Percentiles rank a stretch among this genome's conserved stretches.
These are phyloP conservation scores for Nautilus pompilius DNA, from an alignment of 1,140 invertebrate genomes.

Conservation along the genomic window DNA sequence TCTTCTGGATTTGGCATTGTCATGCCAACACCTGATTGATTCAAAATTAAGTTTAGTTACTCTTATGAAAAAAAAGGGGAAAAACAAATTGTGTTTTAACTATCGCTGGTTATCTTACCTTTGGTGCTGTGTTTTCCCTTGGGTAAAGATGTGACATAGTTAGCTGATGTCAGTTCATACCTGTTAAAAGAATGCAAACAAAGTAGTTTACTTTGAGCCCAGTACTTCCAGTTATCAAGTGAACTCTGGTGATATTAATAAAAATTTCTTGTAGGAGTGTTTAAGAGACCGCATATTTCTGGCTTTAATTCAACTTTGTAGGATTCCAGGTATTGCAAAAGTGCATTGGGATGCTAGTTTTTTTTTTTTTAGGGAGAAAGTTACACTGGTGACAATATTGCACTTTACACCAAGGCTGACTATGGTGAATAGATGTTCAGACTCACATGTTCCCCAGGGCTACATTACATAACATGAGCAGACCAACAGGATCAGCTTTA, in stretches of 20 bases:
- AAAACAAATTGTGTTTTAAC: not conserved
- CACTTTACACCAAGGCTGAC: too few relatives aligned
- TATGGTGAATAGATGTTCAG: constrained; percentile 47
- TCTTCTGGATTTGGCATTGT: constrained; percentile 42
- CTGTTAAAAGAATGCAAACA: constrained; percentile 23
- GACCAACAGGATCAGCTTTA: constrained; percentile 68
- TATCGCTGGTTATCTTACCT: constrained; percentile 28
- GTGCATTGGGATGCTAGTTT: too few relatives aligned
- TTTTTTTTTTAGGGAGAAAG: too few relatives aligned
- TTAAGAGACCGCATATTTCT: too few relatives aligned
- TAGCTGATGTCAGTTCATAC: constrained; percentile 44
- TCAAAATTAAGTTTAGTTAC: too few relatives aligned
- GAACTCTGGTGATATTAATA: too few relatives aligned
- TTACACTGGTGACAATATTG: too few relatives aligned
- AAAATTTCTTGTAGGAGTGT: too few relatives aligned
- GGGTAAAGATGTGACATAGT: constrained; percentile 45
- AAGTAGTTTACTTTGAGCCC: not conserved
- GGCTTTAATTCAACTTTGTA: too few relatives aligned
- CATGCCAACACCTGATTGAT: constrained; percentile 46
- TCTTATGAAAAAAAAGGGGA: not conserved
- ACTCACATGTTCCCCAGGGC: constrained; percentile 86
- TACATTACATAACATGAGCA: constrained; percentile 92
- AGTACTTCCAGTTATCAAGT: too few relatives aligned
- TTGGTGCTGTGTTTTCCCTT: constrained; percentile 55
- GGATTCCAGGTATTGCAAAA: too few relatives aligned